phyloP scores from a whole-genome alignment of 2,797 vertebrate species.

The Echiichthys vipera region DNA sequence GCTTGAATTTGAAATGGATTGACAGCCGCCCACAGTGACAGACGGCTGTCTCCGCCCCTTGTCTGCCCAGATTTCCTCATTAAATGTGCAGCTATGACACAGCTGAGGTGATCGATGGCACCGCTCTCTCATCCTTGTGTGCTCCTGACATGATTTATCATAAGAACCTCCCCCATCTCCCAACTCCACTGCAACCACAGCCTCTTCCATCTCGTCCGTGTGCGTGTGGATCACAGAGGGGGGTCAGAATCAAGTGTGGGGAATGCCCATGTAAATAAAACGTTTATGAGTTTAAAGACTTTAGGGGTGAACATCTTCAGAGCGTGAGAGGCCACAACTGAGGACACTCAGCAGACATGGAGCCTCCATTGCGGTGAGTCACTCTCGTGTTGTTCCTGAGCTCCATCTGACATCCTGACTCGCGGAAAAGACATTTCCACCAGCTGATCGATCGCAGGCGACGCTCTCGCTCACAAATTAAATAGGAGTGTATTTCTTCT shows the following conservation, averaged over 20 bases:
- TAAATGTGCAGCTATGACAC: constrained; percentile 48
- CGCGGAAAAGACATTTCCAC: constrained; percentile 6
- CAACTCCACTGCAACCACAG: constrained; percentile 1
- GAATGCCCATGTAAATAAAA: background rate
- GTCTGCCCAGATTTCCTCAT: constrained; percentile 64
- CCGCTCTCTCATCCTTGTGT: constrained; percentile 30
- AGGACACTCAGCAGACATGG: constrained; percentile 29
- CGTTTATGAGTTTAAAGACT: no score
- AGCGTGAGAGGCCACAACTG: background rate
- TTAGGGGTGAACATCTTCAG: background rate
- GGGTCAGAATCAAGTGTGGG: background rate
- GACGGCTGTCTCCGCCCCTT: constrained; percentile 33
- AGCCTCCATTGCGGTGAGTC: constrained; percentile 5
- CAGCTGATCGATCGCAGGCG: constrained; percentile 43
- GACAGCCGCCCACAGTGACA: constrained; percentile 47
- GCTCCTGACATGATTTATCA: constrained; percentile 51
- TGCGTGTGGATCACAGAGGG: background rate
- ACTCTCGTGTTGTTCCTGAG: constrained; percentile 9
- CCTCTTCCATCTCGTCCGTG: constrained; percentile 13
- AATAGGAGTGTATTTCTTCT: constrained; percentile 27
- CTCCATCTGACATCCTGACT: constrained; percentile 25
- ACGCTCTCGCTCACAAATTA: constrained; percentile 32
- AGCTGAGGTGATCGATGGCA: constrained; percentile 56
- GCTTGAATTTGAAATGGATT: constrained; percentile 25
- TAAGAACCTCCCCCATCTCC: background rate